phyloP scores from a whole-genome alignment of 1,140 invertebrate species.

The Platorchestia sp. region DNA sequence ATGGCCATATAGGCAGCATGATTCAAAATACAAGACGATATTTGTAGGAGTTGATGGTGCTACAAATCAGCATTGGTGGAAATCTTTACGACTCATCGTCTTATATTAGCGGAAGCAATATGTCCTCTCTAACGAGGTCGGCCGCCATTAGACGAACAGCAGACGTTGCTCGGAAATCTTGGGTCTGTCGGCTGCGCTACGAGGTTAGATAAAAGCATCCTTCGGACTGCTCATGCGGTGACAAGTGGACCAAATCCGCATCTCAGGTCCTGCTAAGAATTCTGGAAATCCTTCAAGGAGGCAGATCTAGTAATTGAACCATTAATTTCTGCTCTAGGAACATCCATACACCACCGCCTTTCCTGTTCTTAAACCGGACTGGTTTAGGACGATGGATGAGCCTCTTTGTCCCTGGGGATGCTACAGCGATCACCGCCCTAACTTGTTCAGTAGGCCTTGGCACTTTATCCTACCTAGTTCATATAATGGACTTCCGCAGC shows the following conservation, averaged over 20 bases:
- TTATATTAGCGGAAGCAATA: constrained; percentile 53
- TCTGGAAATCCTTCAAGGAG: constrained; percentile 54
- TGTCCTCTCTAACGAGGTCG: constrained; percentile 48
- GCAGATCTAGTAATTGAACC: constrained; percentile 50
- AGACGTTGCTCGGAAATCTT: constrained; percentile 34
- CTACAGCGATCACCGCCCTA: constrained; percentile 27
- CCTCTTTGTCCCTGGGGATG: constrained; percentile 19
- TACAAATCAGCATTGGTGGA: constrained; percentile 46
- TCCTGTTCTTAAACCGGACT: constrained; percentile 26
- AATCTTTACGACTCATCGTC: constrained; percentile 48
- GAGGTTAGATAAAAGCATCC: background rate
- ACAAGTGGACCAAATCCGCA: constrained; percentile 55
- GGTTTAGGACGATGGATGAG: constrained; percentile 31
- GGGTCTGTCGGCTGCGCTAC: background rate
- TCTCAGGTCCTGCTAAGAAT: constrained; percentile 50
- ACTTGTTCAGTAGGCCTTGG: background rate
- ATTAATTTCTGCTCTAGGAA: constrained; percentile 41
- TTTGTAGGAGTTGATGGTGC: background rate
- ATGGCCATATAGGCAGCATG: background rate
- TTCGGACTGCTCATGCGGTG: constrained; percentile 35
- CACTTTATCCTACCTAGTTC: background rate
- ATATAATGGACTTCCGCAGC: background rate
- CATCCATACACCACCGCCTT: constrained; percentile 48
- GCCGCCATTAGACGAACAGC: constrained; percentile 19
- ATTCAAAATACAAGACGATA: constrained; percentile 35